Base-by-base conservation (phyloP, 2,888 invertebrate species). In the Drosophila histrio region DNA sequence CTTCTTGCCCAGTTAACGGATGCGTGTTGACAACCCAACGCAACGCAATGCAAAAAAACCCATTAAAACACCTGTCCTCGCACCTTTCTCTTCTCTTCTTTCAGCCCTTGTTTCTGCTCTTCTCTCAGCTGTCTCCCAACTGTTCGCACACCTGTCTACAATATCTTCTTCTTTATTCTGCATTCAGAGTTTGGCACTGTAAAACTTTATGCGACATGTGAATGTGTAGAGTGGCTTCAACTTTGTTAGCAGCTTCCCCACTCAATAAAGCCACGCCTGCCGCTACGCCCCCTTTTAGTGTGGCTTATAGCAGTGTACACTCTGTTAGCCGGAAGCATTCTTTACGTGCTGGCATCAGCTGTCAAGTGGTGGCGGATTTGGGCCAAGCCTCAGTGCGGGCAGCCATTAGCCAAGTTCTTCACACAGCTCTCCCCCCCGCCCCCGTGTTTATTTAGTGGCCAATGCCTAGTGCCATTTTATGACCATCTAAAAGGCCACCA, bases 361-460 rank as follows among this genome's bases (percentile, higher is more conserved):
- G 85, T 87, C 82, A 81, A 87, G 82, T 85, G 82, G 58, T 61
- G 61, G 59, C 47, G 79, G 87, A 85, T 85, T 81, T 81, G 73
- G 79, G 87, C 52, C 81, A 84, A 50, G 32, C 53, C 39, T 28
- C 54, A 49, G 61, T 53, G 60, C 69, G 50, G 22, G 36, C 24
- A 6, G 62, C 57, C 60, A 70, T 70, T 75, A 71, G 76, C 58
- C 63, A 62, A 52, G 38, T 39, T 39, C 4, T 11, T 2, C 9
- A 5, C 21, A n/a, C n/a, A n/a, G n/a, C 17, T 4, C 26, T n/a
- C 17, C 19, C 11, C 15, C 26, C 15, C 26, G 1, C 24, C 24
- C 7, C 22, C 17, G 38, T 71, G 77, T 82, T 85, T 74, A 82
- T 74, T 85, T 74, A 72, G 79, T 85, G 71, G 82, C 64, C 80